Evolutionary conservation across 1,140 invertebrate genomes (phyloP), one percentile per base, ranked within the genome.

Genomic region (Panagrolaimus sp.): DNA sequence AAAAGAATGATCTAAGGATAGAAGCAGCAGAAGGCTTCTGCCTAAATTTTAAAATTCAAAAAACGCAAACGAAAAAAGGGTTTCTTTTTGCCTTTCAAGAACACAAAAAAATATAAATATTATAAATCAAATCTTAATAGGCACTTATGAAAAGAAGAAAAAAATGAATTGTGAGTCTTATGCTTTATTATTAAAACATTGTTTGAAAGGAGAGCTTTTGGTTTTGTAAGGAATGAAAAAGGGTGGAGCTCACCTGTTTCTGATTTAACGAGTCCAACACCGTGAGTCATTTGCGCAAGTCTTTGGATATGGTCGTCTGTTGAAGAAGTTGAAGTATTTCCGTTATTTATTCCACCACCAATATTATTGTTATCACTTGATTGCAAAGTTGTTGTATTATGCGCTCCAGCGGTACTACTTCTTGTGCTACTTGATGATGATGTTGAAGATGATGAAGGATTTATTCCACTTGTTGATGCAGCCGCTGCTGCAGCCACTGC

Each of bases 231-330:
- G 31, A 38, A 38, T 4, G 7, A 38, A 27, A 27, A 57, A 27
- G 51, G 51, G 51, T 57, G 51, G 51, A 57, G 51, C 47, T 46
- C 64, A 72, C 71, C 71, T 66, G 69, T 27, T 66, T 72, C 70
- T 27, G 47, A 43, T 53, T 76, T 77, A 11, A 69, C 68, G 44
- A 69, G 63, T 51, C 75, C 75, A 0, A 76, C 70, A 14, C 70
- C 74, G 23, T 76, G 74, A 9, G 75, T 72, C 74, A 76, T 76
- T 43, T 77, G 75, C n/a, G 74, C 71, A 7, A 76, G 69, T 68
- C 71, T 67, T 72, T 76, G 75, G 25, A 76, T 66, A 65, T 67
- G 51, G 64, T 73, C 72, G 62, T 63, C 38, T 16, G 27, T 27
- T 38, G 31, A 38, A 42, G 16, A 16, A 9, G 62, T 20, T 31